phyloP scores from a whole-genome alignment of 2,797 vertebrate species.

The Acomys russatus region DNA sequence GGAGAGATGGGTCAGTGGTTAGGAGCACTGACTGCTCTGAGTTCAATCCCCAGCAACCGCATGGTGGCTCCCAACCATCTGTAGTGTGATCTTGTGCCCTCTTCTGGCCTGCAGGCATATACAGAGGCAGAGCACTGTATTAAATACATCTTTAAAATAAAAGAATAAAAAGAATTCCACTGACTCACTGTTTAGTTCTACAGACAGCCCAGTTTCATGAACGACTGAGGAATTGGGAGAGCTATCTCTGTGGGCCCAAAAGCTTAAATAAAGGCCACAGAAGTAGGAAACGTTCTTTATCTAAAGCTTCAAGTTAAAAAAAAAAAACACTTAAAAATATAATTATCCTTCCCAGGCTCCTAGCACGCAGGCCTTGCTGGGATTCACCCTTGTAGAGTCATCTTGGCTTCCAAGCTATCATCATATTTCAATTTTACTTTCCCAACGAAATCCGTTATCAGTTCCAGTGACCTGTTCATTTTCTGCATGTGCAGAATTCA shows the following conservation, averaged over 20 bases:
- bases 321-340: conserved; percentile 73
- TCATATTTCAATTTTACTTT: conserved; percentile 84
- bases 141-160: too few relatives aligned
- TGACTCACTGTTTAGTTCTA: background rate
- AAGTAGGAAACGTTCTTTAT: conserved; percentile 30
- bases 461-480: conserved; percentile 77
- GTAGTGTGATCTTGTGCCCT: too few relatives aligned
- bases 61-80: too few relatives aligned
- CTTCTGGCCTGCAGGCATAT: too few relatives aligned
- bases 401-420: conserved; percentile 71
- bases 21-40: too few relatives aligned
- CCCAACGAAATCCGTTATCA: conserved; percentile 78
- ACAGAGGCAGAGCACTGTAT: too few relatives aligned
- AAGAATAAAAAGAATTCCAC: background rate
- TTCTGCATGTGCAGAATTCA: conserved; percentile 83
- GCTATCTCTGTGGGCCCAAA: background rate
- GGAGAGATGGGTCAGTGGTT: too few relatives aligned
- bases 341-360: conserved; percentile 68
- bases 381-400: conserved; percentile 66
- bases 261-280: conserved; percentile 40
- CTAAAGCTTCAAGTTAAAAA: conserved; percentile 49
- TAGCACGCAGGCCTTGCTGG: conserved; percentile 63
- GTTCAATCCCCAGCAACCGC: too few relatives aligned
- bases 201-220: conserved; percentile 15
- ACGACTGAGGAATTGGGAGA: background rate